Conservation (phyloP, 2,797 vertebrate species). For the Poeciliopsis presidionis region DNA sequence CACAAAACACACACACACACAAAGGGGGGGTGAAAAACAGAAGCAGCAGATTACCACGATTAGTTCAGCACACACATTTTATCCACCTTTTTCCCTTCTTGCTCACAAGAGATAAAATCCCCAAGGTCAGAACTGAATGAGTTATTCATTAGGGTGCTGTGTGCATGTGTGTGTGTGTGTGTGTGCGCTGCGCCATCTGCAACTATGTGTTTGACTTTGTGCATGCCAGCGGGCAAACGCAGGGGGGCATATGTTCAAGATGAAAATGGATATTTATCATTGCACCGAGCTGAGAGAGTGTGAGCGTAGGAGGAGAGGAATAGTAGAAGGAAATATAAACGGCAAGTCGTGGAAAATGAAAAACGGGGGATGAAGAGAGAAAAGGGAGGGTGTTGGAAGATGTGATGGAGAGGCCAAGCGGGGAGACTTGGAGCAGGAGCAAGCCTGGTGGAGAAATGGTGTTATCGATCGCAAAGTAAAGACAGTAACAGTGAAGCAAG, state of each 20-base stretch:
- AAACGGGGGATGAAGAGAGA: constrained; percentile 20
- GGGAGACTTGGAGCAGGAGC: constrained; percentile 1
- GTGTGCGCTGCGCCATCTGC: constrained; percentile 25
- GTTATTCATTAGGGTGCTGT: constrained; percentile 65
- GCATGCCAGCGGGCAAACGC: constrained; percentile 60
- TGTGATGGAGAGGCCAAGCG: constrained; percentile 6
- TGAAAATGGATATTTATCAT: constrained; percentile 82
- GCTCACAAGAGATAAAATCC: constrained; percentile 61
- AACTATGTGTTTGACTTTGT: constrained; percentile 55
- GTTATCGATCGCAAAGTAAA: neutral
- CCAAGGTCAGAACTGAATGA: constrained; percentile 78
- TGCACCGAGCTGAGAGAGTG: constrained; percentile 48
- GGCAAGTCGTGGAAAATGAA: constrained; percentile 51
- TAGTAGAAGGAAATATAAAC: constrained; percentile 38
- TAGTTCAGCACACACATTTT: constrained; percentile 56
- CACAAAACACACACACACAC: constrained; percentile 34
- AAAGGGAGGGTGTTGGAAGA: constrained; percentile 10
- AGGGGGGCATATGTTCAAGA: constrained; percentile 76
- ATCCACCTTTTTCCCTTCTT: constrained; percentile 37
- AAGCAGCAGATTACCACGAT: constrained; percentile 64
- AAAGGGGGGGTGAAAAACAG: constrained; percentile 26
- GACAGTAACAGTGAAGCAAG: constrained; percentile 12
- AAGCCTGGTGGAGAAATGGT: constrained; percentile 24
- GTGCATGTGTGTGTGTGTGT: constrained; percentile 8
- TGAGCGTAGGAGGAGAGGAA: constrained; percentile 43